Evolutionary conservation across 2,797 vertebrate genomes (phyloP).

Genomic region (Urocyon cinereoargenteus): DNA sequence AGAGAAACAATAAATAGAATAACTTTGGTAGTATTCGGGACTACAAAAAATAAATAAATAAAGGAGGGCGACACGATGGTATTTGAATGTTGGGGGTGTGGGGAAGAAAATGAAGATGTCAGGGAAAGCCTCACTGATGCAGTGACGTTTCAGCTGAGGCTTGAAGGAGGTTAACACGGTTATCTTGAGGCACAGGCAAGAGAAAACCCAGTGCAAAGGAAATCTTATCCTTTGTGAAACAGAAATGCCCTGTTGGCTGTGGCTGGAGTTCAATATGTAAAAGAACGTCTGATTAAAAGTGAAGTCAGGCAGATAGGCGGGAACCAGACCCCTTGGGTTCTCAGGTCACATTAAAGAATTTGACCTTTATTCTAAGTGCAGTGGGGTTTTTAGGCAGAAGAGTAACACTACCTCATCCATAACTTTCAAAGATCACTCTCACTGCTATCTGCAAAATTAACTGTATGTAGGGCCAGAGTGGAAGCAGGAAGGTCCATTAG

Average conservation of each 20-base stretch:
- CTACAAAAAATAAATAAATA: not conserved
- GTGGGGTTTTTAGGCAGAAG: not conserved
- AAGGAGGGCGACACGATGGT: not conserved
- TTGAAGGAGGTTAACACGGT: not conserved
- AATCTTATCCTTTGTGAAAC: slow-evolving; percentile 40
- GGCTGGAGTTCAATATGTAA: not conserved
- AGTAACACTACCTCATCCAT: not conserved
- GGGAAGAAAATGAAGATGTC: not conserved
- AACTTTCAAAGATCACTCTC: slow-evolving; percentile 3
- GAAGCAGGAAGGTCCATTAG: not conserved
- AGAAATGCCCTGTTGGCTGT: not conserved
- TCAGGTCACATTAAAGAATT: not conserved
- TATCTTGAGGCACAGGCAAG: not conserved
- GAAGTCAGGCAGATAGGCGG: not conserved
- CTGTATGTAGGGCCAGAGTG: not conserved
- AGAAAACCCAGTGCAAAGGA: not conserved
- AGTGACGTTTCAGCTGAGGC: not conserved
- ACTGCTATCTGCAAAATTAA: not conserved
- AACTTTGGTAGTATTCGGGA: not conserved
- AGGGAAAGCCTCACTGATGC: not conserved
- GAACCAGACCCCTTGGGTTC: not conserved
- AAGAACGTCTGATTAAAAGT: not conserved
- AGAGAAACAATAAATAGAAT: not conserved
- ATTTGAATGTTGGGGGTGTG: not conserved
- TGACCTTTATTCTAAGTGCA: not conserved